Evolutionary conservation across 2,888 invertebrate genomes (phyloP), one percentile per base, ranked within the genome.

Genomic region (Trichogramma evanescens): DNA sequence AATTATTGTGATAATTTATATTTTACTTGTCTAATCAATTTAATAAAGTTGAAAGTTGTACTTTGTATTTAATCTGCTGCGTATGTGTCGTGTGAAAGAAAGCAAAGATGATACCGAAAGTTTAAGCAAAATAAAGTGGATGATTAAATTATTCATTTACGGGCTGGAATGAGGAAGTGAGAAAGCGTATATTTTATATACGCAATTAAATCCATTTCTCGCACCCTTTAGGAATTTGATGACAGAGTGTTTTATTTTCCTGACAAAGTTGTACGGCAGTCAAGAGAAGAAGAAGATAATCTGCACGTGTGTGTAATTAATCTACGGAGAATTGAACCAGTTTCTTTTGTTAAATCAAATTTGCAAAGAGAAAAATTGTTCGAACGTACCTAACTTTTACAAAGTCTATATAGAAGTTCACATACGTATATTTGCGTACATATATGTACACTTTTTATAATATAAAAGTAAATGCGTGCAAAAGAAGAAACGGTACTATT

Each of bases 151-250:
- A 53, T 9, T 52, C 40, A 26, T 26, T 26, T 26, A 26, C 26
- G 26, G 26, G 26, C 26, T 26, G 3, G 26, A 26, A 26, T 26
- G 26, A 26, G 3, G 26, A 26, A 26, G 26, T 26, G 50, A 8
- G 50, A 50, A 54, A 59, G 50, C 41, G 26, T 50, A 46, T 50
- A 41, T 26, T 54, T 54, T 50, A 59, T 50, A 54, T 50, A 50
- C 41, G 7, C 48, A 59, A 54, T 59, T 59, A 54, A 59, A 59
- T 59, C 50, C 50, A 59, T 54, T 59, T 40, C 45, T 4, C 49
- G 39, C 5, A 9, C 41, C 26, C 26, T 26, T 26, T 26, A 26
- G 55, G 51, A 45, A 50, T 55, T 59, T 55, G 54, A 50, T 50
- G 59, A 50, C 54, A 46, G 55, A 59, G 50, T 54, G 54, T 55